Evolutionary conservation across 2,888 invertebrate genomes (phyloP), one percentile per base, ranked within the genome.

Genomic region (Pegoplata infirma): DNA sequence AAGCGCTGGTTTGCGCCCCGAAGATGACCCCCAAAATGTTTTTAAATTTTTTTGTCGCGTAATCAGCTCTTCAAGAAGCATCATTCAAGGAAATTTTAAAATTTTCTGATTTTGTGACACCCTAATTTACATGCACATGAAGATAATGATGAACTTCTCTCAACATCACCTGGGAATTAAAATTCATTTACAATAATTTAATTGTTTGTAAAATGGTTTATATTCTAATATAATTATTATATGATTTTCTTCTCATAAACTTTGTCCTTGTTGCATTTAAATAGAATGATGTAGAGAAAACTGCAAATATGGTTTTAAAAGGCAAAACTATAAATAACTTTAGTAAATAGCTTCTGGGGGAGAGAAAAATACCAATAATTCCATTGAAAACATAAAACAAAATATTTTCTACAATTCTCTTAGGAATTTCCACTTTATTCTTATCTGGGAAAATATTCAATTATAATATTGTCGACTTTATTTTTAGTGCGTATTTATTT

Each of bases 161-260:
- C 44, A 47, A 53, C 75, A 75, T 72, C 75, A 79, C 79, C 79
- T 79, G 79, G 79, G 75, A 79, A 72, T 75, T 79, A 67, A n/a
- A 75, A 75, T 79, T 75, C 75, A 72, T 79, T n/a, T 79, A 75
- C 28, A 23, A 63, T 72, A 75, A 79, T 75, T 75, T 56, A 75
- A 79, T 79, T 79, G 64, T 67, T 67, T 75, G 49, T 40, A 71
- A 79, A 75, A 79, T 79, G 55, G 66, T 71, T 75, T 72, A 75
- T 56, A 58, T 58, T 61, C 51, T 79, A 79, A 79, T 75, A 51
- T 74, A 53, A 79, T 75, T 71, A 75, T 79, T 67, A 19, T 55
- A 51, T 71, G 71, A 66, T 71, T 66, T 79, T 67, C 71, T 49
- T 67, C 10, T 12, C 28, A 58, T 28, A 63, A 66, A 78, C 44